Base-by-base conservation (phyloP, 2,113 vertebrate genomes). In the Silurus asotus region DNA sequence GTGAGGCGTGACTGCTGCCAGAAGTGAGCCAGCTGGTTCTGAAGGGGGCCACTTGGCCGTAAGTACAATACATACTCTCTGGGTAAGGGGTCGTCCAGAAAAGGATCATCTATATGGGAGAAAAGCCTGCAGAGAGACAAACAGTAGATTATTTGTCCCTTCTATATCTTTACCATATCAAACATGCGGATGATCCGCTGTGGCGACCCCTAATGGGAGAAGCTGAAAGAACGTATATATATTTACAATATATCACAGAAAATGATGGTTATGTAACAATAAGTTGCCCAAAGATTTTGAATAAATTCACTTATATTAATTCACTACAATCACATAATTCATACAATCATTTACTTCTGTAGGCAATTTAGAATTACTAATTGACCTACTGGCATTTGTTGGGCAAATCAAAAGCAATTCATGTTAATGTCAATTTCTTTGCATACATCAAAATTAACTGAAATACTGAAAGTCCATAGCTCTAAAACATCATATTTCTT, bases 51-150 rank as follows among this genome's bases (percentile, higher is more conserved):
- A 0, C 96, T 98, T 91, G 98, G 98, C 15, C 98, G 97, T 92
- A 99, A 93, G 91, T 99, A 99, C 49, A 99, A 94, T 82, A 99
- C 98, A 0, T 98, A 99, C 87, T 99, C 98, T 82, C 98, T 94
- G 88, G 98, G 98, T 88, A 99, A 93, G 7, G 95, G 94, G 90
- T 99, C 98, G 0, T 99, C 97, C 58, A 99, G 93, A 92, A 99
- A 99, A 0, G 98, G 97, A 93, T 99, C 98, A 0, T 97, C 96
- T 70, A 99, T 95, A 0, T 99, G 98, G 84, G 98, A 99, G 94
- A 99, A 99, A 69, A 99, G 93, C 98, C 98, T 99, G 94, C 70
- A 88, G 5, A 51, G 56, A 58, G 23, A 8, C 10, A n/a, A 28
- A 28, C 45, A 61, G 25, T 17, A 81, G 51, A 75, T 55, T 56